Evolutionary conservation across 2,888 invertebrate genomes (phyloP), one percentile per base, ranked within the genome.

Genomic region (Camptogramma bilineatum): DNA sequence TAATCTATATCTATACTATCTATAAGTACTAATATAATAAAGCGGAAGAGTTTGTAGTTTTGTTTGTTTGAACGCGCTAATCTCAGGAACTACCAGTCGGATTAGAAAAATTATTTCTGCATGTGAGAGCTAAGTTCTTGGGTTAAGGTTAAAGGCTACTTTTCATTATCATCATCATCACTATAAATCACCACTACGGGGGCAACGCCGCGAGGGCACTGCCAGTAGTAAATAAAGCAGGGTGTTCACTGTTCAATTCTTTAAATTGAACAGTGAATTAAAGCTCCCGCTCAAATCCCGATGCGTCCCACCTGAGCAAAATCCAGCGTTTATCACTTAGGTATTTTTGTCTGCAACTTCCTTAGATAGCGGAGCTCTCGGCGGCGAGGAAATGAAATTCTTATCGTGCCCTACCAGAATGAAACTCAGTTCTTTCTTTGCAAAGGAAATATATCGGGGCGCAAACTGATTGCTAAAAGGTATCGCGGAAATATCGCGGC

Each of bases 351-450:
- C 88, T 86, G 85, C 80, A 76, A 86, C 90, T 91, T 92, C 90
- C 91, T 88, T 78, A 87, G 89, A 92, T 91, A 90, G 88, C 88
- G 85, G 71, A 79, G 87, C 86, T 89, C 83, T 86, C 84, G 84
- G 83, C 80, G 75, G 80, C 79, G 82, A 89, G 93, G 93, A 93
- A 93, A 93, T 93, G 93, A 93, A 93, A 93, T 93, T 92, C 93
- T 93, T 93, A 93, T 93, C 93, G 90, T 86, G 85, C 86, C 84
- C 82, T 80, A 79, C 84, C 84, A 83, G 87, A 86, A 87, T 87
- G 87, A 85, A 88, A 87, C 87, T 83, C 82, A 85, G 86, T 90
- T 86, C 86, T 86, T 86, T 87, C 90, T 91, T 91, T 91, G 90
- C 73, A 75, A 74, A 85, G 88, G 88, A 91, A 91, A 92, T 92